Percentiles rank a stretch among this genome's conserved stretches.
Evolutionary conservation across 2,888 invertebrate species (phyloP).

Genomic region (Panorpa germanica): DNA sequence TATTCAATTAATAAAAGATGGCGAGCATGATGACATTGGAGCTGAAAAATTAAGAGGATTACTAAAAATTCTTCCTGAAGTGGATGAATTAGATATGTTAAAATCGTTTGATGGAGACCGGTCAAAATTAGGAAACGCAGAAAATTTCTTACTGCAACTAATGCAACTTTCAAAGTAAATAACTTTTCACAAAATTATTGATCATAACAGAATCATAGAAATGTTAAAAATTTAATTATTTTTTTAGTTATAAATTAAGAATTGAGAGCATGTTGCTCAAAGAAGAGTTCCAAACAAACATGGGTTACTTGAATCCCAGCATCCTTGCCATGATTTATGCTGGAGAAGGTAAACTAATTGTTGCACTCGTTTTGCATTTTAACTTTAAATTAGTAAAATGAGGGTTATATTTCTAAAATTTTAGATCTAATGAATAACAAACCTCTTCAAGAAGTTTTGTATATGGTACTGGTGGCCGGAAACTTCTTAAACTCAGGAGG

Average conservation of each 20-base stretch:
- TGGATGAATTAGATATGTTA: conserved; percentile 85
- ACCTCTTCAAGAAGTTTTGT: conserved; percentile 69
- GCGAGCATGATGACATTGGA: conserved; percentile 74
- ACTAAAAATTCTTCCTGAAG: conserved; percentile 80
- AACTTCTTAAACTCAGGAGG: conserved; percentile 94
- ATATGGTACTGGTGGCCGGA: conserved; percentile 87
- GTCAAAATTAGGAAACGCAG: conserved; percentile 76
- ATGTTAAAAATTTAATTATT: too few relatives aligned
- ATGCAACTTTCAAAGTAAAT: conserved; percentile 71
- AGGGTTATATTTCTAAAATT: too few relatives aligned
- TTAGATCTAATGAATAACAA: conserved; percentile 46
- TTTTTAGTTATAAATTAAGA: conserved; percentile 68
- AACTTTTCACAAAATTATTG: too few relatives aligned
- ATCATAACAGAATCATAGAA: too few relatives aligned
- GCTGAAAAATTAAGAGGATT: conserved; percentile 82
- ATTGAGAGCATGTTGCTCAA: conserved; percentile 90
- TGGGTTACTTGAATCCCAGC: conserved; percentile 79
- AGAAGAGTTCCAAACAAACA: conserved; percentile 82
- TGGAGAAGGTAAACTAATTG: conserved; percentile 42
- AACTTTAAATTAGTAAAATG: neutral
- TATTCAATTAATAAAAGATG: conserved; percentile 65
- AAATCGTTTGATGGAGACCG: conserved; percentile 75
- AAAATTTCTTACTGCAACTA: conserved; percentile 78
- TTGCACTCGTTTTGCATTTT: neutral
- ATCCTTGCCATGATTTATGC: conserved; percentile 83